phyloP scores from a whole-genome alignment of 1,140 invertebrate genomes.

The Sitodiplosis mosellana region DNA sequence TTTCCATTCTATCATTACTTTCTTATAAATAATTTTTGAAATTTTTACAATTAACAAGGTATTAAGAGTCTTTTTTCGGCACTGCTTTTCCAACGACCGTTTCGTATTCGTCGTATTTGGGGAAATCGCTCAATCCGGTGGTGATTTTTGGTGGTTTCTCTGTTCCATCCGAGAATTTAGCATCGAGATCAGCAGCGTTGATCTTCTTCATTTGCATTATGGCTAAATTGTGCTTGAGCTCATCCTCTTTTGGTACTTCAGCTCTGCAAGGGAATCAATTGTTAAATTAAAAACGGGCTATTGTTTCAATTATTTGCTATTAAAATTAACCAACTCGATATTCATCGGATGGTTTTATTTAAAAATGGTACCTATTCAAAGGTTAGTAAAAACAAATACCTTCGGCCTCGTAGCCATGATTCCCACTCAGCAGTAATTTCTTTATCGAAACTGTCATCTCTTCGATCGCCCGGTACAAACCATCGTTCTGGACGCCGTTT shows the following conservation, averaged over 20 bases:
- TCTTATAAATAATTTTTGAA: not conserved
- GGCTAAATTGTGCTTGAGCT: slow-evolving; percentile 46
- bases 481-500: slow-evolving; percentile 42
- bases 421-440: slow-evolving; percentile 70
- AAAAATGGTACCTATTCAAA: no score
- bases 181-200: slow-evolving; percentile 51
- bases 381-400: slow-evolving; percentile 19
- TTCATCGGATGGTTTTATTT: no score
- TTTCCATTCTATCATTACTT: no score
- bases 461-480: slow-evolving; percentile 44
- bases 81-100: slow-evolving; percentile 17
- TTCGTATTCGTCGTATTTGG: slow-evolving; percentile 24
- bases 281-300: not conserved
- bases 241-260: slow-evolving; percentile 48
- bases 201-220: slow-evolving; percentile 48
- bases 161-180: slow-evolving; percentile 23
- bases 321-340: no score
- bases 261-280: slow-evolving; percentile 22
- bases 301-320: no score
- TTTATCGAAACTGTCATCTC: slow-evolving; percentile 37
- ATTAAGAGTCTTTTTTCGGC: slow-evolving; percentile 5
- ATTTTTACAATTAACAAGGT: not conserved
- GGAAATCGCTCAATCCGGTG: slow-evolving; percentile 18
- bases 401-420: slow-evolving; percentile 54
- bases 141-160: slow-evolving; percentile 17